Percentiles rank a stretch among this genome's conserved stretches.
phyloP scores from a whole-genome alignment of 2,113 vertebrate species.

The Chionomys nivalis region DNA sequence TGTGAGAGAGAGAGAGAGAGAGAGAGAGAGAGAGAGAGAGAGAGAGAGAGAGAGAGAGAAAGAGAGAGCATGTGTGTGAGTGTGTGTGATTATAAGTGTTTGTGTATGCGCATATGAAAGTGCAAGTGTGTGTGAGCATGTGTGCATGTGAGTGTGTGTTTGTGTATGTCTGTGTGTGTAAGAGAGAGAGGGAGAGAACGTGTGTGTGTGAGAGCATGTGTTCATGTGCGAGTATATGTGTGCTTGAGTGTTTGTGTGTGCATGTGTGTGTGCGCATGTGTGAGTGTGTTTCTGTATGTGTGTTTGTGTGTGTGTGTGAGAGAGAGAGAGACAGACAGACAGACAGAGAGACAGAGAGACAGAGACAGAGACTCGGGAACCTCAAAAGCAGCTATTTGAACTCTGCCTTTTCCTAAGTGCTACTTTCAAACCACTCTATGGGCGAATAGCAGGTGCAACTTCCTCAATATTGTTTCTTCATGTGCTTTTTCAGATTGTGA shows the following conservation, averaged over 20 bases:
- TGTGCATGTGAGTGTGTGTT: no score
- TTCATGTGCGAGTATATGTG: no score
- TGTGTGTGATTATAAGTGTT: no score
- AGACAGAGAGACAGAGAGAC: no score
- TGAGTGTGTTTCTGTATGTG: not conserved
- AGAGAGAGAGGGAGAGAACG: no score
- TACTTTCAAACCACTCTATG: constrained; percentile 28
- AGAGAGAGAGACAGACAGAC: not conserved
- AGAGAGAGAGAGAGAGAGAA: not conserved
- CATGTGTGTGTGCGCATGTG: not conserved
- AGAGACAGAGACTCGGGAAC: not conserved
- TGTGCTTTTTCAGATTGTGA: constrained; percentile 49
- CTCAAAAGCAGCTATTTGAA: constrained; percentile 21
- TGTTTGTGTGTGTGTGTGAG: not conserved
- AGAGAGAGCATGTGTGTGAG: not conserved
- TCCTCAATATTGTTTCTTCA: constrained; percentile 46
- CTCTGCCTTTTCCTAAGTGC: constrained; percentile 12
- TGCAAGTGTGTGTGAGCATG: no score
- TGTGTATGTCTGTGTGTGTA: no score
- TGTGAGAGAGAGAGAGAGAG: no score
- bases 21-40: not conserved
- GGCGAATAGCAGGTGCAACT: constrained; percentile 55
- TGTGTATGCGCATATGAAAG: no score
- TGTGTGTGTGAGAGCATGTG: no score
- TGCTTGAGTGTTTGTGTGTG: no score